Base-by-base conservation (phyloP, 37 sponge, comb jelly and placozoan genomes). In the Diacarnus erythraeanus region DNA sequence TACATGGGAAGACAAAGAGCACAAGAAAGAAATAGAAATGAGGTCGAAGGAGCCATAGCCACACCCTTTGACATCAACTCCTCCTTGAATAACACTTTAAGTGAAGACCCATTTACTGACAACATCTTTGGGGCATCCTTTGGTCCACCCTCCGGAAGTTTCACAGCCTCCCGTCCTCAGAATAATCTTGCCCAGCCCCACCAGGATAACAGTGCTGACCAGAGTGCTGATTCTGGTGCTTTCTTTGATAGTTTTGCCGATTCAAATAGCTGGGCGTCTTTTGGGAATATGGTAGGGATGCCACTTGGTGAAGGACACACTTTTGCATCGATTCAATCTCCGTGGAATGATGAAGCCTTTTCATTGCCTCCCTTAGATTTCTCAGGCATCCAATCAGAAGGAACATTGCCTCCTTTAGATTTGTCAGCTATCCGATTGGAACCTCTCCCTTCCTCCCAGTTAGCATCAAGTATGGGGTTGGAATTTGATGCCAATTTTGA, bases 91-190 rank as follows among this genome's bases (percentile, higher is more conserved):
- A 47, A 12, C 51, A 47, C 10, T 18, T 21, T 27, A 10, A 75
- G 60, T 33, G 77, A 59, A 3, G 61, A 76, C 56, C 69, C 68
- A 34, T 79, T 79, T 38, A 21, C 15, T 12, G 79, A 79, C 30
- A 34, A 42, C 23, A 54, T 79, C 33, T 79, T 68, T 68, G 69
- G 68, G 56, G 27, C n/a, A 1, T 78, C 79, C 57, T 79, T 79
- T 51, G 54, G 37, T 1, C 68, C 69, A n/a, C 57, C 79, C 34
- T 30, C 66, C 34, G 33, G 35, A 3, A 65, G 66, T 30, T 65
- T 65, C 31, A 30, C 18, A 27, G 60, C 26, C 60, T 59, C 60
- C 60, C 6, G 26, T n/a, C 18, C 4, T 59, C 60, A 4, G 56
- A 3, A 59, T 59, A 27, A 27, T 10, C n/a, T n/a, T n/a, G n/a